Base-by-base conservation (phyloP, 2,797 vertebrate species). In the Sebastes matsubarae region DNA sequence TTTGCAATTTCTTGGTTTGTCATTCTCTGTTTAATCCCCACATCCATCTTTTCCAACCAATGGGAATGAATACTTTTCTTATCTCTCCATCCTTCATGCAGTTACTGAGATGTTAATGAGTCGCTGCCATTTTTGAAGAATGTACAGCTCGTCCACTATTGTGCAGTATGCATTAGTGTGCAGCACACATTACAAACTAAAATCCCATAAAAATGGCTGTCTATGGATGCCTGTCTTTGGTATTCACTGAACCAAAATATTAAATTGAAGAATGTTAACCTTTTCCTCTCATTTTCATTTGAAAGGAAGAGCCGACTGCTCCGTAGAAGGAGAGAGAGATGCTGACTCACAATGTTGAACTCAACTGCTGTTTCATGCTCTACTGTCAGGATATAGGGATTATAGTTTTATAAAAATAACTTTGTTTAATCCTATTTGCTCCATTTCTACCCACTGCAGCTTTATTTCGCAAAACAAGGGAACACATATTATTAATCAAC, bases 271-370 rank as follows among this genome's bases (percentile, higher is more conserved):
- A 74, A 55, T 24, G 67, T 60, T 30, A 61, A 27, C 46, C 10
- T 42, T 54, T 60, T 69, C 22, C 32, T 68, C 20, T 59, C 29
- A 52, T 58, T 78, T 32, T 77, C 22, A 54, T 80, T 29, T 59
- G 92, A 91, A 90, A 61, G 83, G 84, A 88, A 80, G 75, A 65
- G 22, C 82, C 78, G 81, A 77, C 68, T 18, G 54, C 60, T 11
- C 67, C 54, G 4, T 57, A 5, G 75, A 73, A 52, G 75, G 85
- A 55, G 70, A 38, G 88, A 87, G 82, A 75, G 72, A 50, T 88
- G 88, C 81, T 91, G 85, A 88, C 18, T 82, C n/a, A 38, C 13
- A 12, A 20, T 72, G 46, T 52, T 75, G 11, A 2, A 63, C 54
- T 50, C 55, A 50, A 72, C 59, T 20, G 24, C 14, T 71, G 0